These are phyloP conservation scores for Cyrtonyx montezumae DNA, from an alignment of 2,113 vertebrate genomes.

Conservation along the genomic window DNA sequence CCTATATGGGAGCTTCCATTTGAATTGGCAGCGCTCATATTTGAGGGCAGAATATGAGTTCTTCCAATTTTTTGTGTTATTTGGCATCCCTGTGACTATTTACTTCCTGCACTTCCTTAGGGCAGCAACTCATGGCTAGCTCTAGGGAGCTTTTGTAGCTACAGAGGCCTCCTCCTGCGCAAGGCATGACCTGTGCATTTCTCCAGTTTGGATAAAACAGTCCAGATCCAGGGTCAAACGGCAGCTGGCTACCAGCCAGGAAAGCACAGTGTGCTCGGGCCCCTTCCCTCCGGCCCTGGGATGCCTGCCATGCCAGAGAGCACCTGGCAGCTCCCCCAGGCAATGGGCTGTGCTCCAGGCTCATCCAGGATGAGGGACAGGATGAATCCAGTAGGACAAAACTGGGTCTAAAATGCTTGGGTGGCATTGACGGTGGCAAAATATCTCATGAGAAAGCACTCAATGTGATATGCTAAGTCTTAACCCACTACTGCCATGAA, in stretches of 20 bases:
- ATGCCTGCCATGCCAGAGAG: background rate
- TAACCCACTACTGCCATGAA: background rate
- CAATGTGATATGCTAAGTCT: background rate
- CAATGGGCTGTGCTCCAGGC: conserved; percentile 1
- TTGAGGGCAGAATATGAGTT: background rate
- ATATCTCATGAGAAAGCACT: background rate
- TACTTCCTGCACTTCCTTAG: background rate
- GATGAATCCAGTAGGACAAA: background rate
- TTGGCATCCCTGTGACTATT: background rate
- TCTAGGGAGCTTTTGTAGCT: background rate
- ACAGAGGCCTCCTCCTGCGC: background rate
- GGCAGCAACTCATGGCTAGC: background rate
- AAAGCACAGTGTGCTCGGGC: fast-evolving
- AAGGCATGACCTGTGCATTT: background rate
- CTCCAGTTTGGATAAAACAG: background rate
- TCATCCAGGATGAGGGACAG: conserved; percentile 36
- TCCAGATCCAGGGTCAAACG: background rate
- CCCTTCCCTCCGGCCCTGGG: conserved; percentile 21
- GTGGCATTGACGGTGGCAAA: background rate
- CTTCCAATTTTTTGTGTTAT: background rate
- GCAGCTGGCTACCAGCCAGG: background rate
- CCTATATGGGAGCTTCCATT: background rate
- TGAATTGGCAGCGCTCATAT: background rate
- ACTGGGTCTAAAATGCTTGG: background rate
- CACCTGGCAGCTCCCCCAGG: conserved; percentile 44